Evolutionary conservation across 1,140 invertebrate genomes (phyloP), one percentile per base, ranked within the genome.

Genomic region (Lanistes nyassanus): DNA sequence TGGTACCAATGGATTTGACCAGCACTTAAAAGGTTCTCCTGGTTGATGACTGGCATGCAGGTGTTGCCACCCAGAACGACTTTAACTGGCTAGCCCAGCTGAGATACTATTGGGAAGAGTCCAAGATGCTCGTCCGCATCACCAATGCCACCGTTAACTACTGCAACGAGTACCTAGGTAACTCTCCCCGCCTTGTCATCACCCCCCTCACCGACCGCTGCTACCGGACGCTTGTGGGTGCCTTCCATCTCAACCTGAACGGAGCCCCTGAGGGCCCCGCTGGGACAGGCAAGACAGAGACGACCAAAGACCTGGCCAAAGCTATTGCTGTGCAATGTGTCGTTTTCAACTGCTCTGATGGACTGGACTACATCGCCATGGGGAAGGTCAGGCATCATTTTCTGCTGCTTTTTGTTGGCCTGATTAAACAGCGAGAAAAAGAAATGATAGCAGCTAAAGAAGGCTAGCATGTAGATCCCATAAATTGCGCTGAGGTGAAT

Each of bases 321-420:
- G 89, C 89, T 39, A 58, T 90, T 19, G 89, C 89, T 75, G 89
- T 90, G 34, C 89, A 90, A 82, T 90, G 89, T 85, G 87, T 90
- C 5, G 89, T 90, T 23, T 90, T 90, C 81, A 90, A 90, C 82
- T 90, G 89, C 72, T 90, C 89, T 31, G 89, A 90, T 82, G 89
- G 89, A 76, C 77, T 90, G 39, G 89, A 90, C 78, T 90, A 90
- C 77, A 86, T 90, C 75, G 88, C 89, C 70, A 90, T 90, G 89
- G 89, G 89, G 47, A 90, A 90, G 82, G 88, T 90, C 66, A 65
- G 79, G 65, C 3, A 68, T 65, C 56, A 21, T 53, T 47, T n/a
- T 16, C 7, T 13, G 66, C 13, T 23, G 5, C 6, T 37, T 11
- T 9, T 34, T 3, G 58, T 34, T 6, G 4, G 29, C 23, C 21